Conservation (phyloP, 2,888 invertebrate species). For the Shargacucullia verbasci region DNA sequence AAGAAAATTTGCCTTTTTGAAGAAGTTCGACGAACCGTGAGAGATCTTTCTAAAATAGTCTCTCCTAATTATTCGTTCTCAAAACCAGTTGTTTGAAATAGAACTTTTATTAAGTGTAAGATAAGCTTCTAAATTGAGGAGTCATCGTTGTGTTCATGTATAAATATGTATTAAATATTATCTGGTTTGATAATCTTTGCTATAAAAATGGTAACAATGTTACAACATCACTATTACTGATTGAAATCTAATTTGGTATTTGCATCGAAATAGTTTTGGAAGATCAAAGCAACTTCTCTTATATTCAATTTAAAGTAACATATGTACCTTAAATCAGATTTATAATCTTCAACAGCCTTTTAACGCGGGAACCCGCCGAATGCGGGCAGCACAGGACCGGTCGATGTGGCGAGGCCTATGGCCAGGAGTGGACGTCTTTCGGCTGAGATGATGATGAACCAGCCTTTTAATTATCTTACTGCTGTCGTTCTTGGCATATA, state of each 20-base stretch:
- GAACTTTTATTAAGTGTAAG: slow-evolving; percentile 63
- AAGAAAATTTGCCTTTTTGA: slow-evolving; percentile 4
- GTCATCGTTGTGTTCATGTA: slow-evolving; percentile 50
- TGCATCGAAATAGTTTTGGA: slow-evolving; percentile 21
- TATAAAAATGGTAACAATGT: slow-evolving; percentile 47
- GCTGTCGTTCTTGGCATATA: too few relatives aligned
- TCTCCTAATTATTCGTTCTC: slow-evolving; percentile 60
- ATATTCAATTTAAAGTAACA: not conserved
- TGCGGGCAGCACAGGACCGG: too few relatives aligned
- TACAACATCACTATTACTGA: slow-evolving; percentile 44
- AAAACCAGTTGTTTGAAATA: slow-evolving; percentile 65
- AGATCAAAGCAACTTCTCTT: slow-evolving; percentile 21
- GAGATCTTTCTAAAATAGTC: slow-evolving; percentile 60
- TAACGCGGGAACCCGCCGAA: too few relatives aligned
- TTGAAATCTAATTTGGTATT: slow-evolving; percentile 39
- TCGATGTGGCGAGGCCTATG: too few relatives aligned
- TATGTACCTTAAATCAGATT: too few relatives aligned
- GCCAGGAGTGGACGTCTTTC: too few relatives aligned
- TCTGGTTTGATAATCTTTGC: slow-evolving; percentile 47
- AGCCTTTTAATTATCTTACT: too few relatives aligned
- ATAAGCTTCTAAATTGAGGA: slow-evolving; percentile 57
- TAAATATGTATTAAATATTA: slow-evolving; percentile 45
- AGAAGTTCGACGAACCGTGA: slow-evolving; percentile 55
- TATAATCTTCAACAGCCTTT: too few relatives aligned
- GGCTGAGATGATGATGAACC: too few relatives aligned